Base-by-base conservation (phyloP, 2,888 invertebrate genomes). In the Tachina fera region DNA sequence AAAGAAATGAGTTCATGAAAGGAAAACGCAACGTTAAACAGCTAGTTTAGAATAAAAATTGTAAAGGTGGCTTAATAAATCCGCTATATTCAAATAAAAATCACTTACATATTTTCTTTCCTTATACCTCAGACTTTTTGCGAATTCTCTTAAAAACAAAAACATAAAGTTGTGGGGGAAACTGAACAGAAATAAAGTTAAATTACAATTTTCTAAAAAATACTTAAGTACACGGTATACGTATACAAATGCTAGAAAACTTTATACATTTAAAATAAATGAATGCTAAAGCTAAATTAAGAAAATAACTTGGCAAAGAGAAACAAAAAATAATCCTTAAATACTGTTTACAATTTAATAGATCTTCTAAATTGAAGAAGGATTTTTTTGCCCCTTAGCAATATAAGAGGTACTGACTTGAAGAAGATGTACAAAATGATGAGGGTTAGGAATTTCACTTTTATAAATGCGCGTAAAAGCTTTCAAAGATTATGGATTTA, bases 41-140 rank as follows among this genome's bases (percentile, higher is more conserved):
- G 65, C 74, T 74, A 67, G 68, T 72, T 81, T 77, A 63, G 81
- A 81, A 74, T 70, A 78, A 58, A 85, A 82, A 85, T 85, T 68
- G 51, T 78, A 68, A 85, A 78, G 81, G 74, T 85, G 85, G 72
- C 58, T 78, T 63, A 72, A 72, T 51, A 78, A 85, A 82, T 85
- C 70, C 77, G 68, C 68, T 70, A 74, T 68, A 82, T 81, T 77
- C 67, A 77, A 84, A 74, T 77, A 58, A 72, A 84, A 82, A 84
- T 81, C 80, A 76, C 71, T 84, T 80, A 80, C 80, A 45, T 16
- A 51, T 84, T 67, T 81, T 74, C 31, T 10, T 56, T 39, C 16
- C 13, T 49, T 67, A 14, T 67, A n/a, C 19, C 43, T 47, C 16
- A 9, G 31, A 14, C 16, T 19, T 68, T 67, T 79, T 58, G 70